Conservation (phyloP, 2,113 vertebrate genomes). For the Malaclemys terrapin region DNA sequence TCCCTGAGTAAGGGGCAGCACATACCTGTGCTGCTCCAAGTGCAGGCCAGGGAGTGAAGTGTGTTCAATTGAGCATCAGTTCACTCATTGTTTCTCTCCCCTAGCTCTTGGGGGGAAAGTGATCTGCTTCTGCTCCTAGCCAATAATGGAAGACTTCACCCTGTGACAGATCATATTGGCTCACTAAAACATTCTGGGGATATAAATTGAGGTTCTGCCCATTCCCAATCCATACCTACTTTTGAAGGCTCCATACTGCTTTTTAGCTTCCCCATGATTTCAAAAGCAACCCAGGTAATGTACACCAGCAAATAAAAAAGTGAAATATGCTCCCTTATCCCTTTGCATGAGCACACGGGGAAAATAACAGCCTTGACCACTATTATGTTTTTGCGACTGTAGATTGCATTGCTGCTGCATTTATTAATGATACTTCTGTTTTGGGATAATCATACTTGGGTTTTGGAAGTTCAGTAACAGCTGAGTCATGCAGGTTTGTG, state of each 20-base stretch:
- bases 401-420: background rate
- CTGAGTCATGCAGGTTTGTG: background rate
- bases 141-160: background rate
- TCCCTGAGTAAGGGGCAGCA: fast-evolving
- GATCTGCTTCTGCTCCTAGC: background rate
- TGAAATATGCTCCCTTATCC: background rate
- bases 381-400: background rate
- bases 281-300: fast-evolving
- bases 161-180: background rate
- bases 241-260: background rate
- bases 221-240: background rate
- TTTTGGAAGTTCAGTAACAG: slow-evolving; percentile 2
- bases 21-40: background rate
- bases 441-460: background rate
- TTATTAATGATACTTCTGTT: background rate
- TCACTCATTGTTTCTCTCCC: background rate
- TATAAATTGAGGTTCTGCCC: background rate
- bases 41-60: background rate
- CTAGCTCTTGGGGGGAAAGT: background rate
- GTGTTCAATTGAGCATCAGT: background rate
- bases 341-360: background rate
- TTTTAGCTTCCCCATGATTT: background rate
- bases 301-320: background rate
- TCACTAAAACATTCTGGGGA: background rate
- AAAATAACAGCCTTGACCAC: background rate